These are phyloP conservation scores for Chrysemys picta DNA, from an alignment of 2,113 vertebrate species.

Conservation along the genomic window DNA sequence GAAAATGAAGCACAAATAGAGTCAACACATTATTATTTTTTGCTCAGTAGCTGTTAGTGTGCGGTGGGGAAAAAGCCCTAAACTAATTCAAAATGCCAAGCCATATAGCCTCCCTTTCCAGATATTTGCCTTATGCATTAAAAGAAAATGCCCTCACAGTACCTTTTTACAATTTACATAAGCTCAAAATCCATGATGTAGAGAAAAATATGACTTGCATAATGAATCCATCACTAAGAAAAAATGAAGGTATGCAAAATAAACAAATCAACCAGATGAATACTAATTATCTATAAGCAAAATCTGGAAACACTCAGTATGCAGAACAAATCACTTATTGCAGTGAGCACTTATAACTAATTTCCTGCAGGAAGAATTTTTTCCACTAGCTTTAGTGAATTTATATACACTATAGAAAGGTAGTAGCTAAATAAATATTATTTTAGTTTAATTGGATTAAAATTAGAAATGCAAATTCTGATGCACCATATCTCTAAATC, in stretches of 20 bases:
- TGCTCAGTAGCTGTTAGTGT: neutral
- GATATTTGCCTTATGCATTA: conserved; percentile 38
- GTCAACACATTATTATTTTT: neutral
- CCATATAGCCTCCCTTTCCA: conserved; percentile 20
- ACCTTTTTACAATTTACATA: conserved; percentile 58
- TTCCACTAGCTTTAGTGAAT: conserved; percentile 68
- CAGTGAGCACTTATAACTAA: conserved; percentile 65
- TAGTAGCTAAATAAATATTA: conserved; percentile 81
- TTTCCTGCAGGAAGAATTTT: conserved; percentile 67
- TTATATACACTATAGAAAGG: conserved; percentile 66
- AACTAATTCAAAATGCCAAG: conserved; percentile 30
- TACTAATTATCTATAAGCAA: conserved; percentile 65
- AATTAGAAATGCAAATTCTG: conserved; percentile 86
- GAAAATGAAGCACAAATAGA: conserved; percentile 32
- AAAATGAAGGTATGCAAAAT: conserved; percentile 62
- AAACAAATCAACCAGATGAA: conserved; percentile 65
- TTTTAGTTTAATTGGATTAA: conserved; percentile 84
- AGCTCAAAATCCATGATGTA: conserved; percentile 11
- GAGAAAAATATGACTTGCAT: conserved; percentile 58
- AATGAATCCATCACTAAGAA: conserved; percentile 40
- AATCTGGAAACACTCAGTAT: conserved; percentile 52
- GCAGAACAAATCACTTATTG: conserved; percentile 67
- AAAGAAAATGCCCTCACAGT: conserved; percentile 51
- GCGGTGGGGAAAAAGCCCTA: neutral
- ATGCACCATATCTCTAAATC: conserved; percentile 69